phyloP scores from a whole-genome alignment of 1,140 invertebrate species.

The Cherax quadricarinatus region DNA sequence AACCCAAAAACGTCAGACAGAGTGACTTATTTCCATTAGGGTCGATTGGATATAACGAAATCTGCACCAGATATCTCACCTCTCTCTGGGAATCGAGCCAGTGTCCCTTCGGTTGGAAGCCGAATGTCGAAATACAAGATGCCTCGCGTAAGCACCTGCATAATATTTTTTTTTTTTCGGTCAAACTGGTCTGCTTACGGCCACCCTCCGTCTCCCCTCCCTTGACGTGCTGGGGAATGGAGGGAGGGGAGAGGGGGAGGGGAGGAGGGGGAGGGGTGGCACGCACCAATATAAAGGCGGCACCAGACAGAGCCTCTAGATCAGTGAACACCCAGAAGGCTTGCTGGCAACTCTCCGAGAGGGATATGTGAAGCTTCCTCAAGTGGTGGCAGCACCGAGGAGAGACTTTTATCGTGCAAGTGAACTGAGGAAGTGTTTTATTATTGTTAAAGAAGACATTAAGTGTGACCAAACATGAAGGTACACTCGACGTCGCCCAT shows the following conservation, averaged over 20 bases:
- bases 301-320: too few species aligned
- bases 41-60: too few species aligned
- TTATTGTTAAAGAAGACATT: background rate
- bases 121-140: too few species aligned
- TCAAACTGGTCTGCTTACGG: background rate
- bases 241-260: background rate
- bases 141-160: background rate
- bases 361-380: background rate
- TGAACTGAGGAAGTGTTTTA: background rate
- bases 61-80: too few species aligned
- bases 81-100: too few species aligned
- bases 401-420: background rate
- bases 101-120: too few species aligned
- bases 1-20: too few species aligned
- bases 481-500: conserved; percentile 76
- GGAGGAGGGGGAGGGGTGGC: background rate
- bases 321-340: background rate
- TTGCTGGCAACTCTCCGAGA: background rate
- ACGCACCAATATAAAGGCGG: background rate
- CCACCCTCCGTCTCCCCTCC: too few species aligned
- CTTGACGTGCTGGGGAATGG: background rate
- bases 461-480: conserved; percentile 35
- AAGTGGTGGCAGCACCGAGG: background rate
- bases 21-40: too few species aligned
- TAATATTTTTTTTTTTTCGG: background rate